Evolutionary conservation across 2,113 vertebrate species (phyloP).

Genomic region (Crotalus horridus): DNA sequence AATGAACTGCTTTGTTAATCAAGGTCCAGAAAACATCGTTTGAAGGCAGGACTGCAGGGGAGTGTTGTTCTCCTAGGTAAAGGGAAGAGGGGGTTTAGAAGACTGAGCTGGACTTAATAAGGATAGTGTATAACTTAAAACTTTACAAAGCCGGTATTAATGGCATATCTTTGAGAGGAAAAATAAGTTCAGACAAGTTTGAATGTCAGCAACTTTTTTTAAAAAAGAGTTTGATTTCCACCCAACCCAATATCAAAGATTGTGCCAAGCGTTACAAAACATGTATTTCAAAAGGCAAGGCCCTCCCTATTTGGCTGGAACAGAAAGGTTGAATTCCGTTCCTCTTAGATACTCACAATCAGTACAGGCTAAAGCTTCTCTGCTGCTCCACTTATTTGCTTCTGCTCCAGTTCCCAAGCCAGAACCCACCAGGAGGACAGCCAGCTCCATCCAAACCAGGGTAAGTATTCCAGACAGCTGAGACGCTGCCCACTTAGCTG

Average conservation of each 20-base stretch:
- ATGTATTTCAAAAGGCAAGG: neutral
- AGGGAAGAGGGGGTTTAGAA: neutral
- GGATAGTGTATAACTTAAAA: neutral
- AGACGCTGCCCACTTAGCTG: neutral
- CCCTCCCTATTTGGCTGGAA: neutral
- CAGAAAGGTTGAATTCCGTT: neutral
- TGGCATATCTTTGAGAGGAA: neutral
- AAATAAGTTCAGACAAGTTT: neutral
- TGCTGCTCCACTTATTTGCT: neutral
- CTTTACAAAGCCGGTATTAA: neutral
- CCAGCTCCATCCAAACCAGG: neutral
- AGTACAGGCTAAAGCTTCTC: neutral
- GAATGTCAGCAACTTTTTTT: neutral
- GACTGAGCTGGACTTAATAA: neutral
- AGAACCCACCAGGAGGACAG: too few relatives aligned
- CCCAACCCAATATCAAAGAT: neutral
- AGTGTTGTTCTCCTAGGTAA: neutral
- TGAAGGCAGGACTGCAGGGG: neutral
- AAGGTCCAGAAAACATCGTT: neutral
- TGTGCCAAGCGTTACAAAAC: neutral
- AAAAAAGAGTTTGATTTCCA: neutral
- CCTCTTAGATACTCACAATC: too few relatives aligned
- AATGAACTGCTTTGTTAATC: neutral
- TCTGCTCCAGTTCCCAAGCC: neutral
- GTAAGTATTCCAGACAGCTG: neutral